A percentile compares a stretch with the other conserved stretches of the same genome.
These are phyloP conservation scores for Entomyzon cyanotis DNA, from an alignment of 2,113 vertebrate genomes.

Conservation along the genomic window DNA sequence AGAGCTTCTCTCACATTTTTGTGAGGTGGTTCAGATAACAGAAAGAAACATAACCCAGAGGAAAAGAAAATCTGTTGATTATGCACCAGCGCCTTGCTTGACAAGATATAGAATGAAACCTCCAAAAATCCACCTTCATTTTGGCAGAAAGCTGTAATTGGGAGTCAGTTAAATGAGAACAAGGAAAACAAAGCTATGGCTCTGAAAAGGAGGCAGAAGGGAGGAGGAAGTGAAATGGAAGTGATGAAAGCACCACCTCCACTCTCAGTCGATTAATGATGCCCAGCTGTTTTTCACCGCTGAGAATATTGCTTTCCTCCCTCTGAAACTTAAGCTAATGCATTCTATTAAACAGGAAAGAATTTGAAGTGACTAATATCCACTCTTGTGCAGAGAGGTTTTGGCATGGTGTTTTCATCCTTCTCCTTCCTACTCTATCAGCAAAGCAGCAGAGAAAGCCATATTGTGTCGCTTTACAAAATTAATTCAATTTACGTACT, in stretches of 20 bases:
- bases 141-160: neutral
- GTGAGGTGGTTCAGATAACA: neutral
- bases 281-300: slow-evolving; percentile 9
- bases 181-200: neutral
- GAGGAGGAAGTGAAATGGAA: neutral
- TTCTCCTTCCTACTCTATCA: neutral
- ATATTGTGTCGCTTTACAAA: neutral
- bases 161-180: neutral
- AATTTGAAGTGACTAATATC: slow-evolving; percentile 36
- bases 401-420: neutral
- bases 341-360: slow-evolving; percentile 38
- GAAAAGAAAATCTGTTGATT: neutral
- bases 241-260: neutral
- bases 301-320: slow-evolving; percentile 17
- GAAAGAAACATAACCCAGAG: neutral
- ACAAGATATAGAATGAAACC: neutral
- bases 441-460: neutral
- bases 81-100: neutral
- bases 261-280: neutral
- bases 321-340: slow-evolving; percentile 23
- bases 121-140: neutral
- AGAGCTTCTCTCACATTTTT: neutral
- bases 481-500: neutral
- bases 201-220: neutral
- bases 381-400: neutral